Percentiles rank a stretch among this genome's conserved stretches.
Evolutionary conservation across 2,888 invertebrate species (phyloP).

Genomic region (Reticulitermes lucifugus): DNA sequence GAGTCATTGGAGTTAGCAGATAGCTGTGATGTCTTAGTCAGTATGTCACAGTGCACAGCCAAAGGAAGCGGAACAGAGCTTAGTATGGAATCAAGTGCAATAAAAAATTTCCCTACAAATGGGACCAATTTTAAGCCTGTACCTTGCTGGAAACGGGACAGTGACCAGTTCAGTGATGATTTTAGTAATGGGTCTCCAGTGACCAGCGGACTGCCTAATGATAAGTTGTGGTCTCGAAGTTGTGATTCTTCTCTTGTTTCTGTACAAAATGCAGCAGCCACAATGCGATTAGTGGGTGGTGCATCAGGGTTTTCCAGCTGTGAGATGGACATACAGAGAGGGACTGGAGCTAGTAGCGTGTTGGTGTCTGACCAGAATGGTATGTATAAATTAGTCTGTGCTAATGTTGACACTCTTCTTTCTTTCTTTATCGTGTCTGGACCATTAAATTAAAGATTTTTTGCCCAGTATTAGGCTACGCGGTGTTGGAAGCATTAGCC

Average conservation of each 20-base stretch:
- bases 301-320: neutral
- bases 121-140: conserved; percentile 3
- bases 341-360: neutral
- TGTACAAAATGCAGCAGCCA: conserved; percentile 13
- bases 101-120: neutral
- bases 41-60: neutral
- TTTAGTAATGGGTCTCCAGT: neutral
- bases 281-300: conserved; percentile 11
- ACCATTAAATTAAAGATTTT: too few species aligned
- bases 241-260: neutral
- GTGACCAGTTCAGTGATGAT: neutral
- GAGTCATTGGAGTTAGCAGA: neutral
- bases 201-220: neutral
- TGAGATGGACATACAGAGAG: neutral
- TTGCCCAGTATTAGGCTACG: too few species aligned
- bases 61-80: neutral
- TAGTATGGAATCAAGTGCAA: conserved; percentile 1
- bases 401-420: neutral
- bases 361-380: neutral
- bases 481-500: too few species aligned
- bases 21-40: too few species aligned
- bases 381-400: neutral
- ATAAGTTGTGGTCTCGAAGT: neutral
- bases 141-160: neutral
- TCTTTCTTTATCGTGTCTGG: too few species aligned